Percentiles rank a stretch among this genome's conserved stretches.
phyloP scores from a whole-genome alignment of 2,797 vertebrate genomes.

The Helostoma temminkii region DNA sequence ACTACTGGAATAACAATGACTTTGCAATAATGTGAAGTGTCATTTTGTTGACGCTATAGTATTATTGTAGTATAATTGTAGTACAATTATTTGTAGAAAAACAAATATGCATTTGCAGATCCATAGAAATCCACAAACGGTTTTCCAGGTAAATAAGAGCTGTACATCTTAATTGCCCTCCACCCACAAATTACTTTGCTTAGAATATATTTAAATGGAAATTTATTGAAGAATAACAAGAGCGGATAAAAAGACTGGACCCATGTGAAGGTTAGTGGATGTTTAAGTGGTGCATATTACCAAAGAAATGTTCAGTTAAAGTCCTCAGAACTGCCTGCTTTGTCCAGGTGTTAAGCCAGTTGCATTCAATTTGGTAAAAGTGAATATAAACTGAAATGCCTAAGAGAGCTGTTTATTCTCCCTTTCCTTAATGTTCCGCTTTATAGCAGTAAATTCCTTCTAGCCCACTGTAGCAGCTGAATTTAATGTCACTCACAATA shows the following conservation, averaged over 20 bases:
- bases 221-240: not conserved
- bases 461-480: not conserved
- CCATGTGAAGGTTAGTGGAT: too few species aligned
- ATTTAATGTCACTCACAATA: conserved; percentile 10
- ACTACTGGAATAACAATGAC: not conserved
- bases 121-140: not conserved
- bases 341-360: not conserved
- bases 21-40: not conserved
- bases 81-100: not conserved
- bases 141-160: not conserved
- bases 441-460: not conserved
- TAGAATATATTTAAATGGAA: not conserved
- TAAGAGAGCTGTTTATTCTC: conserved; percentile 3
- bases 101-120: not conserved
- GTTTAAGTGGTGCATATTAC: not conserved
- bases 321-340: not conserved
- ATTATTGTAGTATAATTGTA: not conserved
- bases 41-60: too few species aligned
- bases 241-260: not conserved
- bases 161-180: not conserved
- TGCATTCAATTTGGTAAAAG: not conserved
- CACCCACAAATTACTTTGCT: not conserved
- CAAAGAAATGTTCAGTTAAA: not conserved
- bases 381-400: not conserved
- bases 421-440: not conserved